Base-by-base conservation (phyloP, 1,140 invertebrate species). In the Hypothenemus hampei region DNA sequence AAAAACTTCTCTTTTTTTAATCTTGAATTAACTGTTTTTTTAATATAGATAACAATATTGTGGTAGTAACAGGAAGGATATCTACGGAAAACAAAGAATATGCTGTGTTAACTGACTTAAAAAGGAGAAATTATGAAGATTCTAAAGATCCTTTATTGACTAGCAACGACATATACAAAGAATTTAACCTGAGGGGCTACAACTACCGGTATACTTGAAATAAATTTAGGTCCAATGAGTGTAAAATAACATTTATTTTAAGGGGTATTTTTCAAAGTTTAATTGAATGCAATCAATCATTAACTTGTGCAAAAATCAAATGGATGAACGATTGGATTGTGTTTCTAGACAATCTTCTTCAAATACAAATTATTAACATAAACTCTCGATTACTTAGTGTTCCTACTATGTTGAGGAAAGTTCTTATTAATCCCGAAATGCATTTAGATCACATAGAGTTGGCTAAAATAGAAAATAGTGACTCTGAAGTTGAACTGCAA, bases 281-380 rank as follows among this genome's bases (percentile, higher is more conserved):
- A 4, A 40, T 50, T 23, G 35, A 26, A 16, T 59, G 48, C 54
- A 57, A 65, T 39, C 16, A 72, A 3, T 73, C 75, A 57, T 77
- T 73, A 21, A 60, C 51, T 0, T 67, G 62, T 11, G 85, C 82
- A 16, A 67, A 67, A 11, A 71, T 84, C 0, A 57, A 63, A 31
- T 93, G 90, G 90, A 71, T 72, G 7, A 65, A 86, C 63, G 93
- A 95, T 69, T 97, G 91, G 91, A 83, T 93, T 0, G 81, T 91
- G 0, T 97, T 94, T 69, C 81, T 97, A 78, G 94, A 97, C 70
- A 91, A 87, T 13, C 87, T 97, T 83, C 71, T 97, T 13, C 94
- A 97, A 69, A 81, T 95, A 56, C 81, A 85, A 57, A 84, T 96
- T 45, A 64, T 96, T 1, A 78, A 78, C 19, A 72, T 79, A n/a